These are phyloP conservation scores for Nasonia oneida DNA, from an alignment of 2,888 invertebrate genomes.

Conservation along the genomic window DNA sequence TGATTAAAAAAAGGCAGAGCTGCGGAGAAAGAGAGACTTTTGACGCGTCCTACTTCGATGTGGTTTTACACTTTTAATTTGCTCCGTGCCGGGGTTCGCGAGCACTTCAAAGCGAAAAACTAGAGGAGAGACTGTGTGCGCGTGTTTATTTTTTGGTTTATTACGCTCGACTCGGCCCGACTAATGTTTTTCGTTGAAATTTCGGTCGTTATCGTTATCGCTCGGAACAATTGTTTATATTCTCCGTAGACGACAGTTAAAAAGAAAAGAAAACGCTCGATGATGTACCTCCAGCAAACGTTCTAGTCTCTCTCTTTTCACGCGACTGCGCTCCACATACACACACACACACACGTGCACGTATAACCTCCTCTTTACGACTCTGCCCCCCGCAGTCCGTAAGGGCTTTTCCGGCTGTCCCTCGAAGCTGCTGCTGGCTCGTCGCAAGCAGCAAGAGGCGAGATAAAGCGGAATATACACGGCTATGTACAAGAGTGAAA, in stretches of 20 bases:
- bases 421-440: neutral
- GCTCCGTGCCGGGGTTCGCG: neutral
- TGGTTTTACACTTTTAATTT: slow-evolving; percentile 23
- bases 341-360: neutral
- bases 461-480: slow-evolving; percentile 7
- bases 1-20: neutral
- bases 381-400: neutral
- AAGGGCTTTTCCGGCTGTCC: slow-evolving; percentile 9
- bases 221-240: neutral
- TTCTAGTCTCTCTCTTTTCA: no score
- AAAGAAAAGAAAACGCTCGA: neutral
- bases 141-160: neutral
- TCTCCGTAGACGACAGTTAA: no score
- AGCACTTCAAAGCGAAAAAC: neutral
- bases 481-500: neutral
- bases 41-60: slow-evolving; percentile 14
- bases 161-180: neutral
- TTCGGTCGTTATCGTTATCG: neutral
- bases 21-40: neutral
- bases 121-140: neutral
- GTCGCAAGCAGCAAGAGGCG: neutral
- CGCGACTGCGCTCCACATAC: neutral
- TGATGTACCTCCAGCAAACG: neutral
- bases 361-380: slow-evolving; percentile 2
- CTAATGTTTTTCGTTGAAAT: neutral